phyloP scores from a whole-genome alignment of 2,888 invertebrate species.

The Cataglyphis livida region DNA sequence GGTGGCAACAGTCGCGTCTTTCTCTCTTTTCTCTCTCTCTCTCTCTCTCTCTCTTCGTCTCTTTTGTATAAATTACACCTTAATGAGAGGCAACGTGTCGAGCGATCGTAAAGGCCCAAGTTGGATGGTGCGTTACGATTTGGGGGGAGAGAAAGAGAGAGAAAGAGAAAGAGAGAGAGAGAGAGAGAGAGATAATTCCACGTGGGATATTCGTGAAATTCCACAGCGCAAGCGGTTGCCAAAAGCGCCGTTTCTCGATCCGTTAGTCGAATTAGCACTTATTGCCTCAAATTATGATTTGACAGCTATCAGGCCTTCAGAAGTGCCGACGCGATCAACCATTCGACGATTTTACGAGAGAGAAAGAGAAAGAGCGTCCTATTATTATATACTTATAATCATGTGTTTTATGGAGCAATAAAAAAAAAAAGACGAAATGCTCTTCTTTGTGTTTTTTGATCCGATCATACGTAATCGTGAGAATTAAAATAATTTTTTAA shows the following conservation, averaged over 20 bases:
- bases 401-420: neutral
- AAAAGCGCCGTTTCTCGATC: slow-evolving; percentile 53
- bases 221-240: slow-evolving; percentile 36
- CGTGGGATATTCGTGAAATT: slow-evolving; percentile 56
- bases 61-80: slow-evolving; percentile 54
- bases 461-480: neutral
- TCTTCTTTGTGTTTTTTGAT: neutral
- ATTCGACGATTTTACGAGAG: slow-evolving; percentile 6
- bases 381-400: neutral
- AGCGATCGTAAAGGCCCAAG: slow-evolving; percentile 58
- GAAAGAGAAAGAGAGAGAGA: no score
- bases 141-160: neutral
- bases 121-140: slow-evolving; percentile 48
- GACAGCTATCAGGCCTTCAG: slow-evolving; percentile 26
- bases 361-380: neutral
- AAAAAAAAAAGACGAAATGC: neutral
- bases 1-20: slow-evolving; percentile 60
- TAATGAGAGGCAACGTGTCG: slow-evolving; percentile 68
- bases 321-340: slow-evolving; percentile 1
- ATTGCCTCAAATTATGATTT: slow-evolving; percentile 46
- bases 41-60: slow-evolving; percentile 1
- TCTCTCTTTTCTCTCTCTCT: neutral
- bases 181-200: slow-evolving; percentile 45
- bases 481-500: neutral
- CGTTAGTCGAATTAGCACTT: slow-evolving; percentile 48